Evolutionary conservation across 2,888 invertebrate species (phyloP).

Genomic region (Ormia ochracea): DNA sequence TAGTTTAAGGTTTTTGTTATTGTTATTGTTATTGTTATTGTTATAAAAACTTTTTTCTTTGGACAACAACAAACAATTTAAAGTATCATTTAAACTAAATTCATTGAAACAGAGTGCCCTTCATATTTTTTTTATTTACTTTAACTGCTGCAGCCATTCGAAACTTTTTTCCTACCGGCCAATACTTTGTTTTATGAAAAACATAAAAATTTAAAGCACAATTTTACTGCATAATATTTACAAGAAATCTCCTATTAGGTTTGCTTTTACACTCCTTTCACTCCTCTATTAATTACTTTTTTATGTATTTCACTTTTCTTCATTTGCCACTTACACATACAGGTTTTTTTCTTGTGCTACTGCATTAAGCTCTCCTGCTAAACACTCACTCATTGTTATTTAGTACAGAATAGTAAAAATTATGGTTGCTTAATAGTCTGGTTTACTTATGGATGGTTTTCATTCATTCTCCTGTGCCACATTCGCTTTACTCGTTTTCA

Average conservation of each 20-base stretch:
- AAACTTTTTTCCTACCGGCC: background rate
- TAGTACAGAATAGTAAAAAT: slow-evolving; percentile 27
- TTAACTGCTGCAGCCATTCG: background rate
- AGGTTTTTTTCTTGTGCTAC: background rate
- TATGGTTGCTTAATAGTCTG: slow-evolving; percentile 48
- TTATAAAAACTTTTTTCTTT: too few relatives aligned
- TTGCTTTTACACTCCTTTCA: background rate
- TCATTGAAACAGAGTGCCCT: background rate
- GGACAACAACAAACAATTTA: too few relatives aligned
- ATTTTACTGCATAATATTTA: slow-evolving; percentile 23
- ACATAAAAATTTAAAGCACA: background rate
- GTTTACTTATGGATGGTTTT: slow-evolving; percentile 42
- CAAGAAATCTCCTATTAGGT: background rate
- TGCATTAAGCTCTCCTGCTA: slow-evolving; percentile 18
- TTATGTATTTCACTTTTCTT: slow-evolving; percentile 1
- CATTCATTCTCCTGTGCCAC: background rate
- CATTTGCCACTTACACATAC: slow-evolving; percentile 12
- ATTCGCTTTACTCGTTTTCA: slow-evolving; percentile 3
- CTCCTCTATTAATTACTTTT: slow-evolving; percentile 23
- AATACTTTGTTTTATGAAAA: background rate
- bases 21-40: too few relatives aligned
- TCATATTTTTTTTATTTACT: background rate
- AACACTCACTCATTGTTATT: background rate
- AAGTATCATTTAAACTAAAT: background rate
- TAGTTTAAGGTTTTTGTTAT: too few relatives aligned